Conservation (phyloP, 2,888 invertebrate genomes). For the Galerucella pusilla region DNA sequence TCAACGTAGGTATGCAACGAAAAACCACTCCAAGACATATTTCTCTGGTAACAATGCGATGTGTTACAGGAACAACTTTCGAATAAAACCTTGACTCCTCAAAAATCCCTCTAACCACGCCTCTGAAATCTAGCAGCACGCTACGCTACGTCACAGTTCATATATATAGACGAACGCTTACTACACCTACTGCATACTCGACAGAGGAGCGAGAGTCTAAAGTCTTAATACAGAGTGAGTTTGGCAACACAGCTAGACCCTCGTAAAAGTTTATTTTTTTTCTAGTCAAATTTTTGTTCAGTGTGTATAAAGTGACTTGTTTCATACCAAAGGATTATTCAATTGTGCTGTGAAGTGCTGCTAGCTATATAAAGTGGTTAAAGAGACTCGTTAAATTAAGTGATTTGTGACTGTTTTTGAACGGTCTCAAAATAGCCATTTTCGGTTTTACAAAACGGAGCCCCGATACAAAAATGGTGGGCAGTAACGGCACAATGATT, state of each 20-base stretch:
- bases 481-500: constrained; percentile 87
- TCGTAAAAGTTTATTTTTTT: constrained; percentile 41
- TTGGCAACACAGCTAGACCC: constrained; percentile 53
- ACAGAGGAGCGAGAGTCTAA: constrained; percentile 24
- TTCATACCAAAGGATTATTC: constrained; percentile 44
- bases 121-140: constrained; percentile 33
- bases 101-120: constrained; percentile 27
- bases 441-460: constrained; percentile 58
- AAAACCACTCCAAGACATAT: constrained; percentile 4
- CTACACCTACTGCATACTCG: constrained; percentile 49
- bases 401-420: constrained; percentile 37
- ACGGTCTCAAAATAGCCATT: constrained; percentile 63
- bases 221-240: constrained; percentile 17
- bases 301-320: constrained; percentile 31
- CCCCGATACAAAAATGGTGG: constrained; percentile 75
- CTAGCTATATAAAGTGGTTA: constrained; percentile 25
- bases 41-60: constrained; percentile 17
- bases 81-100: constrained; percentile 28
- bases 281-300: constrained; percentile 50
- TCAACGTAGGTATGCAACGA: neutral
- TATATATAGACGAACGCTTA: constrained; percentile 45
- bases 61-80: constrained; percentile 32
- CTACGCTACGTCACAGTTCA: constrained; percentile 46
- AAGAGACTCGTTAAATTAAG: constrained; percentile 8
- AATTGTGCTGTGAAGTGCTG: constrained; percentile 41